Base-by-base conservation (phyloP, 1,140 invertebrate genomes). In the Cydia pomonella region DNA sequence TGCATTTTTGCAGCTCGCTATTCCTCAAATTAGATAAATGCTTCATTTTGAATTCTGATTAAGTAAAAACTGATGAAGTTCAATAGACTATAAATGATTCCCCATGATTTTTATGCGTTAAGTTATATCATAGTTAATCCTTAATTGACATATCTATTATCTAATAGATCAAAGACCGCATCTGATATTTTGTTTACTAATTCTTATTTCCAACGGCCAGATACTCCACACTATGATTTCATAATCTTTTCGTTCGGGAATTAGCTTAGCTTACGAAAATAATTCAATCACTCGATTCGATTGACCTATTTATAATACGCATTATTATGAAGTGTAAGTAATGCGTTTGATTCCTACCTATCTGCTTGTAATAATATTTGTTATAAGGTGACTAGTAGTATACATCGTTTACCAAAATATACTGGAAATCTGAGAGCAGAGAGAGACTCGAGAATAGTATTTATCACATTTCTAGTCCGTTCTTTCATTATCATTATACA, bases 241-340 rank as follows among this genome's bases (percentile, higher is more conserved):
- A 23, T 59, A 59, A 59, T 59, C 53, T 10, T 6, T 59, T 23
- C 53, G 21, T 21, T 23, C 9, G 53, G 53, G n/a, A 59, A 23
- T 59, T 59, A 59, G 53, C 53, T 59, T 59, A 59, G 53, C 53
- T 23, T 59, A 59, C 53, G 53, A 59, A 59, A 59, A 59, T 59
- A 59, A 59, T 59, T 23, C 53, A 59, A 59, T 59, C 53, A 59
- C 21, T 59, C 53, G 53, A 59, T 59, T 59, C 18, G 7, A 59
- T 59, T 23, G 21, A 59, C 53, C 53, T 23, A 59, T 59, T 59
- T 59, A 59, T 10, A 10, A 59, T 18, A 23, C 23, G 53, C 21
- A 59, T 59, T 59, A 59, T 59, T 59, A 21, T 23, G 18, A 12
- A 59, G 53, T 59, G 53, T 59, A 59, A 59, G 53, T 59, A 59